phyloP scores from a whole-genome alignment of 2,888 invertebrate species.

The Drosophila phalerata region DNA sequence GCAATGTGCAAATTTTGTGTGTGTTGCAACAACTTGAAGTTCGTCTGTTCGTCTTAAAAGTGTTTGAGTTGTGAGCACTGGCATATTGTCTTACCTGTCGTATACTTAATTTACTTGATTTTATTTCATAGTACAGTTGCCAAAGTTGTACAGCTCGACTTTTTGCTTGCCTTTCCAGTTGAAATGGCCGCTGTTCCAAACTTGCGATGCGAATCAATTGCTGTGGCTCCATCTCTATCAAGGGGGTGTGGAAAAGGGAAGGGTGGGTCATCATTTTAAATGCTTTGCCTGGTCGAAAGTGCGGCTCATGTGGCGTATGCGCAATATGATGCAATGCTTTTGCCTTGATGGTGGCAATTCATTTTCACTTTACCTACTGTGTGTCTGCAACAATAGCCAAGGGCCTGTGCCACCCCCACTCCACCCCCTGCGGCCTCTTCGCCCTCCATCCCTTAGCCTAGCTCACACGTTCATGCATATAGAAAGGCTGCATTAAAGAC shows the following conservation, averaged over 20 bases:
- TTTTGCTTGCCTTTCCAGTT: constrained; percentile 34
- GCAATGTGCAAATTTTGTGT: constrained; percentile 72
- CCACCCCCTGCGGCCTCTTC: background rate
- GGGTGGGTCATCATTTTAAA: constrained; percentile 56
- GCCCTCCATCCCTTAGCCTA: background rate
- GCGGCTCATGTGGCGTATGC: constrained; percentile 62
- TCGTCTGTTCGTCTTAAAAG: constrained; percentile 17
- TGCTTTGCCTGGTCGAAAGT: constrained; percentile 24
- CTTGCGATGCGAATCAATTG: constrained; percentile 24
- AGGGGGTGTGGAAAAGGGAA: background rate
- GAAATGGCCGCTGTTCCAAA: constrained; percentile 21
- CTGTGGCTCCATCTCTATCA: background rate
- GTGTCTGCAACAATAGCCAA: constrained; percentile 50
- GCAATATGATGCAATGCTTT: constrained; percentile 60
- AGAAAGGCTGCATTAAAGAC: constrained; percentile 68
- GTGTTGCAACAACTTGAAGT: constrained; percentile 58
- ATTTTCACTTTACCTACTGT: constrained; percentile 60
- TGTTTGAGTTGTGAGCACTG: constrained; percentile 73
- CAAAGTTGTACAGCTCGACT: constrained; percentile 9
- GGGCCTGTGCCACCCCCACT: constrained; percentile 11
- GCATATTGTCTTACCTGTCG: constrained; percentile 70
- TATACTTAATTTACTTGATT: constrained; percentile 28
- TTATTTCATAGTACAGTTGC: constrained; percentile 55
- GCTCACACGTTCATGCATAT: constrained; percentile 62
- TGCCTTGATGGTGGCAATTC: constrained; percentile 61